Percentiles rank a stretch among this genome's conserved stretches.
Conservation (phyloP, 2,888 invertebrate species). For the Lordiphosa andalusiaca region DNA sequence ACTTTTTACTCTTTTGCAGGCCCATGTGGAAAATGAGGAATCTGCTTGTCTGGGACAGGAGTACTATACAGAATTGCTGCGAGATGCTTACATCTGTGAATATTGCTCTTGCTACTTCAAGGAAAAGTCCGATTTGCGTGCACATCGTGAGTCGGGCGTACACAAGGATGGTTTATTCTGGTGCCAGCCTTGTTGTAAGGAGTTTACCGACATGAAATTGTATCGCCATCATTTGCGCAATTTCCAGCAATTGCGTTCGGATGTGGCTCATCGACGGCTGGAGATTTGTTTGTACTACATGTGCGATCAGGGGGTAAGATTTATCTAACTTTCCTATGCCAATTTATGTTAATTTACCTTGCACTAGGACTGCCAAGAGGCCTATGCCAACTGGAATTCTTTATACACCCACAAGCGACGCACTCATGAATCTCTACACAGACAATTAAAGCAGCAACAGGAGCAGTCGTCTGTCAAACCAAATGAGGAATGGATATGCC, state of each 20-base stretch:
- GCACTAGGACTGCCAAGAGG: conserved; percentile 67
- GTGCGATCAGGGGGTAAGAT: conserved; percentile 70
- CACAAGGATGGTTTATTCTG: conserved; percentile 60
- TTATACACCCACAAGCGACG: conserved; percentile 73
- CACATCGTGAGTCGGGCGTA: conserved; percentile 65
- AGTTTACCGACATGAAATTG: conserved; percentile 53
- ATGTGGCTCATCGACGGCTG: conserved; percentile 42
- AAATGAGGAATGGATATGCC: conserved; percentile 59
- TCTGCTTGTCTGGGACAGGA: conserved; percentile 37
- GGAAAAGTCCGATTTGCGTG: conserved; percentile 50
- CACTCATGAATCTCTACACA: conserved; percentile 35
- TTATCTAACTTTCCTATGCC: too few species aligned
- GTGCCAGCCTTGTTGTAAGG: conserved; percentile 59
- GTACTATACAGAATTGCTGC: conserved; percentile 43
- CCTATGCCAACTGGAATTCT: conserved; percentile 75
- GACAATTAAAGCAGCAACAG: conserved; percentile 6
- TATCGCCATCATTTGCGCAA: conserved; percentile 66
- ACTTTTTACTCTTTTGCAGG: conserved; percentile 1
- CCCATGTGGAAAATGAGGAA: conserved; percentile 27
- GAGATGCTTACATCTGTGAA: conserved; percentile 72
- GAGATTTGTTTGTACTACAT: conserved; percentile 63
- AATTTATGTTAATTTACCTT: too few species aligned
- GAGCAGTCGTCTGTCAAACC: not conserved
- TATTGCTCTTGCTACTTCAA: conserved; percentile 74
- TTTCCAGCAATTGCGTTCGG: conserved; percentile 36